phyloP scores from a whole-genome alignment of 2,113 vertebrate species.

The Neofelis nebulosa region DNA sequence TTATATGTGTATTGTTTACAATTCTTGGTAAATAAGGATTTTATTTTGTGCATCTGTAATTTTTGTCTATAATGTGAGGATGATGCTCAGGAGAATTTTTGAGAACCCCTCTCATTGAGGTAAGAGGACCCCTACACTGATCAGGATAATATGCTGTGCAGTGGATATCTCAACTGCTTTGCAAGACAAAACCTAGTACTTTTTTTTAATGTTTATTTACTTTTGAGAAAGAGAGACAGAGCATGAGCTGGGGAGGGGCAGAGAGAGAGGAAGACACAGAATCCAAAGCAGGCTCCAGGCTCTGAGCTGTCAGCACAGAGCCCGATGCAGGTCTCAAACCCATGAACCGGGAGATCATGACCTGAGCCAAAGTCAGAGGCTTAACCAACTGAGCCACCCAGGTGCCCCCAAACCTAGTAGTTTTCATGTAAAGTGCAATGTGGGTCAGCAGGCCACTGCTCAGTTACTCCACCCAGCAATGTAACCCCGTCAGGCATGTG shows the following conservation, averaged over 20 bases:
- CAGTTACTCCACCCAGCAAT: not conserved
- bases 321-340: too few relatives aligned
- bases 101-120: not conserved
- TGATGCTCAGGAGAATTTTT: not conserved
- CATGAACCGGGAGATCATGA: too few relatives aligned
- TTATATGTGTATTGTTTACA: not conserved
- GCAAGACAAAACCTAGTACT: not conserved
- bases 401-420: not conserved
- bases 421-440: not conserved
- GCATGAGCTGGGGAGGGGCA: too few relatives aligned
- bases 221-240: too few relatives aligned
- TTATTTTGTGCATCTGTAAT: not conserved
- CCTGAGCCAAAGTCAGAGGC: too few relatives aligned
- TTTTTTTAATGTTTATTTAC: too few relatives aligned
- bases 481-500: not conserved
- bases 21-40: not conserved
- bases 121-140: not conserved
- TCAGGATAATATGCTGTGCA: not conserved
- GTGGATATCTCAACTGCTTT: not conserved
- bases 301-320: too few relatives aligned
- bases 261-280: too few relatives aligned
- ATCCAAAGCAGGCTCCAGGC: too few relatives aligned
- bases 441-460: not conserved
- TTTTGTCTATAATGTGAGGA: not conserved
- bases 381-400: too few relatives aligned